Conservation (phyloP, 2,113 vertebrate genomes). For the Zootoca vivipara region DNA sequence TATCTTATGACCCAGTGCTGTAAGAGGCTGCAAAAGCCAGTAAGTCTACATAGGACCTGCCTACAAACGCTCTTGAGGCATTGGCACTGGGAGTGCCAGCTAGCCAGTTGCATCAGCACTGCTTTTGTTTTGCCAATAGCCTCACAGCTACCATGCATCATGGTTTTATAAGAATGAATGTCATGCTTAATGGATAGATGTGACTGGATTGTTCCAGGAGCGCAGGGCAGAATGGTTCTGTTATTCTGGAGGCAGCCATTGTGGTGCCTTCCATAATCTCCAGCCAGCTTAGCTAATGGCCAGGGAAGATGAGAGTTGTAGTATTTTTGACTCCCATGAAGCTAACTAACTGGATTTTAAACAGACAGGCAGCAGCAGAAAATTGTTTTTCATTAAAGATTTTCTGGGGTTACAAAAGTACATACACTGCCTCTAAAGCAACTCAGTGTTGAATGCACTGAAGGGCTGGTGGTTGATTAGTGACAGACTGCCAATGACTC, state of each 20-base stretch:
- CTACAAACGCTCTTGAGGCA: not conserved
- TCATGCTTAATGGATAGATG: not conserved
- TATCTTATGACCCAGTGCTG: not conserved
- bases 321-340: no score
- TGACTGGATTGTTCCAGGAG: not conserved
- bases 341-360: not conserved
- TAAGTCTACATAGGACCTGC: not conserved
- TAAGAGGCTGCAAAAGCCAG: not conserved
- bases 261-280: no score
- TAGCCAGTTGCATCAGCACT: not conserved
- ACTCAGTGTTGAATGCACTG: not conserved
- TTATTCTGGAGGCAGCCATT: no score
- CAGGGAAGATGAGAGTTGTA: no score
- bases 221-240: not conserved
- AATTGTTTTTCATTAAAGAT: not conserved
- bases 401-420: not conserved
- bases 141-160: not conserved
- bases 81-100: not conserved
- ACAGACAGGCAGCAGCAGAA: not conserved
- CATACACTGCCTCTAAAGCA: no score
- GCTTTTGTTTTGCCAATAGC: not conserved
- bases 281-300: not conserved
- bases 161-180: not conserved
- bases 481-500: not conserved
- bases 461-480: not conserved